These are phyloP conservation scores for Tachycineta bicolor DNA, from an alignment of 2,113 vertebrate genomes.

Conservation along the genomic window DNA sequence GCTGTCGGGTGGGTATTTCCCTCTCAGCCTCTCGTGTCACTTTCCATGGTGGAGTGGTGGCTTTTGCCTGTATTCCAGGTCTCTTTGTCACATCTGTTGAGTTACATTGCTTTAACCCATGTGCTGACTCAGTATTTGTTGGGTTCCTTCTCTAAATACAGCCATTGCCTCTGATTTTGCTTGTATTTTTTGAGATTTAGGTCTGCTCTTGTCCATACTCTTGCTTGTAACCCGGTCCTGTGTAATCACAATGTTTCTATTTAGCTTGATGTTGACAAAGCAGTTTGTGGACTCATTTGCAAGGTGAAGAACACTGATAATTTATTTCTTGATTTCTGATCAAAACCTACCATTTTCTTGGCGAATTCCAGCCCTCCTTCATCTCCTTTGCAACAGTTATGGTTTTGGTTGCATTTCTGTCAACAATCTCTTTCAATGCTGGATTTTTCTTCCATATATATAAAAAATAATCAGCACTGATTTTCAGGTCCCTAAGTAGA, in stretches of 20 bases:
- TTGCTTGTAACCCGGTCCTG: neutral
- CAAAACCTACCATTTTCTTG: neutral
- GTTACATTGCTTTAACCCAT: neutral
- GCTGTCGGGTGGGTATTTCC: neutral
- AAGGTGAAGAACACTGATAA: neutral
- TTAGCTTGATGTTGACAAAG: neutral
- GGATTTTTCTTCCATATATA: neutral
- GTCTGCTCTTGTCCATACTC: neutral
- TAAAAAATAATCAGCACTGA: neutral
- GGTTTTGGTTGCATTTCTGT: neutral
- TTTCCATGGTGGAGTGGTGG: neutral
- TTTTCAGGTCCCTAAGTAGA: neutral
- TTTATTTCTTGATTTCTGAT: neutral
- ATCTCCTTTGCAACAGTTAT: neutral
- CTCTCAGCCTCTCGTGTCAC: neutral
- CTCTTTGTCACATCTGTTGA: neutral
- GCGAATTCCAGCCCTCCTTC: neutral
- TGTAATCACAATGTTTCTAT: neutral
- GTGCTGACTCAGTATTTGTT: neutral
- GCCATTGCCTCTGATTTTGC: neutral
- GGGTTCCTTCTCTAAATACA: neutral
- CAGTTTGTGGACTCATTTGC: neutral
- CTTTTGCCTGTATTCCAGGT: neutral
- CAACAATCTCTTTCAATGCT: neutral
- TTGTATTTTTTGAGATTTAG: neutral